These are phyloP conservation scores for Mesochorus sp. DNA, from an alignment of 2,888 invertebrate species.

Conservation along the genomic window DNA sequence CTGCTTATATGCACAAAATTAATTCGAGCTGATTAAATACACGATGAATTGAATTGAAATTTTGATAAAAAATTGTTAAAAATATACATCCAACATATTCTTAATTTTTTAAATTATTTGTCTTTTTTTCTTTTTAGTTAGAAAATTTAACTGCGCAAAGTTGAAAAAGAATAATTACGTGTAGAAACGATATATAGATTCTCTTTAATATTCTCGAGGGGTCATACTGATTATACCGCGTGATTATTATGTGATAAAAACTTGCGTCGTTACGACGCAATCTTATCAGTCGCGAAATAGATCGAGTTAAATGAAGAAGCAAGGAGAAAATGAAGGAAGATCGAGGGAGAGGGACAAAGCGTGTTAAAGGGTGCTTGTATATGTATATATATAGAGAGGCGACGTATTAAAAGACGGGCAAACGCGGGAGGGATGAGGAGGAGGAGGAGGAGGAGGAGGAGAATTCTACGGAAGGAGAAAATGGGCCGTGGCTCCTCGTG, in stretches of 20 bases:
- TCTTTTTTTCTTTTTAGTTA: no score
- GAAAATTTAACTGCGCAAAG: no score
- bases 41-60: no score
- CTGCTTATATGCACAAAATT: no score
- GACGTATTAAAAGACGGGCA: conserved; percentile 39
- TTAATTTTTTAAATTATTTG: no score
- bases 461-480: conserved; percentile 59
- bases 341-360: background rate
- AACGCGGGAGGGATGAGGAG: conserved; percentile 16
- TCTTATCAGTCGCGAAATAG: conserved; percentile 2
- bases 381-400: conserved; percentile 33
- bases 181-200: no score
- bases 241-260: background rate
- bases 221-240: no score
- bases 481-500: conserved; percentile 65
- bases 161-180: no score
- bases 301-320: background rate
- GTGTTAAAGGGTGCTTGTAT: background rate
- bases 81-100: no score
- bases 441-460: conserved; percentile 27
- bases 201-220: no score
- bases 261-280: conserved; percentile 11
- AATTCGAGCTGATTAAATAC: no score
- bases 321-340: conserved; percentile 7
- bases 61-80: no score